phyloP scores from a whole-genome alignment of 2,113 vertebrate genomes.

The Dasyornis broadbenti region DNA sequence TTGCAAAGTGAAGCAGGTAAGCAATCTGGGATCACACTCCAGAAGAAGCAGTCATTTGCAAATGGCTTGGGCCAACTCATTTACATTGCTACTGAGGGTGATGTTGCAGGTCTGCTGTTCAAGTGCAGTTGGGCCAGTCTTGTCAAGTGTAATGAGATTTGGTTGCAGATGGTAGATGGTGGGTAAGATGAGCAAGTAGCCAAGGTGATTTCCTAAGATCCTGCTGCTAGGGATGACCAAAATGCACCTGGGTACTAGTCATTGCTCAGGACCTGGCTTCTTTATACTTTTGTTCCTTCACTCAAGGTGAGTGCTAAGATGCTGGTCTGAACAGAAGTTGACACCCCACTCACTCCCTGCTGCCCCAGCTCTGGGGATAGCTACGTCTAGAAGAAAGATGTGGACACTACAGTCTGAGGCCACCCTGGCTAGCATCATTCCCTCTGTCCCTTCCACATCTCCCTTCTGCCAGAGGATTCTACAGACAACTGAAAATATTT shows the following conservation, averaged over 20 bases:
- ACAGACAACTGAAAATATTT: not conserved
- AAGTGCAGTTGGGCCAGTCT: not conserved
- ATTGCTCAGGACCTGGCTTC: not conserved
- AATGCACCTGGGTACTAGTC: not conserved
- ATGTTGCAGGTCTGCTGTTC: not conserved
- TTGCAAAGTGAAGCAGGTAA: not conserved
- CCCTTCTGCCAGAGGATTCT: not conserved
- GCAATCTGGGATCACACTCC: not conserved
- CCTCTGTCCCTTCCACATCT: not conserved
- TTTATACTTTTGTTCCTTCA: not conserved
- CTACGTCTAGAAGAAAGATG: not conserved
- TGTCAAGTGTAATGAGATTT: not conserved
- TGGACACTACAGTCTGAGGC: not conserved
- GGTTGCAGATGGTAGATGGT: not conserved
- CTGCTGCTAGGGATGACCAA: not conserved
- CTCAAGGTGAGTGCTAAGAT: not conserved
- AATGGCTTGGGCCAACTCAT: not conserved
- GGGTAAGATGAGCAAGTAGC: not conserved
- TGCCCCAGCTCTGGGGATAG: not conserved
- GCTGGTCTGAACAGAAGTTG: not conserved
- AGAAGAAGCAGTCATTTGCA: not conserved
- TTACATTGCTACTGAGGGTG: not conserved
- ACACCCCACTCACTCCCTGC: accelerated
- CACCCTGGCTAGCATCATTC: not conserved
- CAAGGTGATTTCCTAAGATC: not conserved